Base-by-base conservation (phyloP, 2,797 vertebrate species). In the Thamnophis elegans region DNA sequence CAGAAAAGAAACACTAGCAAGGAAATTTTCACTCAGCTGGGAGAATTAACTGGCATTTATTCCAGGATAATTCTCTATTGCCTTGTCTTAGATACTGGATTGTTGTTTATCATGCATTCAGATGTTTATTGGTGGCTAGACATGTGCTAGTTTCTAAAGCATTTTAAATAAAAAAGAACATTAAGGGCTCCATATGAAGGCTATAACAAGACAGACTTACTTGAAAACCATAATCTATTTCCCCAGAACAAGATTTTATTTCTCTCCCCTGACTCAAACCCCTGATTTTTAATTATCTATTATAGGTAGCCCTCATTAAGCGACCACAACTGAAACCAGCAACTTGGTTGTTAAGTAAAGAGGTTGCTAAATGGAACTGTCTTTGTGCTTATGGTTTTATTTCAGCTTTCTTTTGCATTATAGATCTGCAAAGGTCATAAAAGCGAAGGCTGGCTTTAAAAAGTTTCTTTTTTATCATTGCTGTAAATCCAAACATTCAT, bases 281-380 rank as follows among this genome's bases (percentile, higher is more conserved):
- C 88, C 58, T 62, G 56, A 89, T 92, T 65, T 89, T 55, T 22
- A 86, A 89, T 90, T 59, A 91, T 82, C 68, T 85, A 22, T 82
- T 82, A 47, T 20, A 47, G 65, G 20, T 25, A 12, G 36, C 22
- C 73, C 36, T 42, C 36, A 78, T 78, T 78, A 42, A 47, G 9
- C 0, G 1, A 11, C 36, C 36, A 82, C 73, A 47, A 47, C 10
- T 82, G 73, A 47, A 47, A 82, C 20, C 1, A 9, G 36, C 36
- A 47, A 47, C 36, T 82, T 82, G 73, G 20, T 47, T 42, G 18
- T 47, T 82, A 82, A 82, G 20, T 47, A 9, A 73, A 73, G 65
- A 14, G 1, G 20, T 78, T 42, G 36, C 36, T 11, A 78, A 78
- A 36, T 42, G 68, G 20, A 78, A 42, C 73, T 1, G 16, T 10